These are phyloP conservation scores for Lepeophtheirus salmonis DNA, from an alignment of 1,140 invertebrate species.

Conservation along the genomic window DNA sequence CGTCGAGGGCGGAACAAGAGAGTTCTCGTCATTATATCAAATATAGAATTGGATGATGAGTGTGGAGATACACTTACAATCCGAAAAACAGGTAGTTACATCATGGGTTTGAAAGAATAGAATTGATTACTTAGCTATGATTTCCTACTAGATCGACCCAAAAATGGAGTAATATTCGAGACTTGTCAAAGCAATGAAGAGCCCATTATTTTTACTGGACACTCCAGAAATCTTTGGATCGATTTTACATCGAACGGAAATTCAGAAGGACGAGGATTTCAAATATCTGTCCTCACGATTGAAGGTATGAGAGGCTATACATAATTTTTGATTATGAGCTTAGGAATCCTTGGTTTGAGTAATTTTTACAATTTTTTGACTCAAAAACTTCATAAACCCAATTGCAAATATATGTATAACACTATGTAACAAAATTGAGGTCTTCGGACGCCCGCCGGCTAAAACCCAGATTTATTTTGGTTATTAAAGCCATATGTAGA, in stretches of 20 bases:
- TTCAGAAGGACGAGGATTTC: slow-evolving; percentile 3
- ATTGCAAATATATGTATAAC: no score
- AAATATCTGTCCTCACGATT: slow-evolving; percentile 12
- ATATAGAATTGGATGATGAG: slow-evolving; percentile 6
- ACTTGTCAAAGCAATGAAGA: slow-evolving; percentile 8
- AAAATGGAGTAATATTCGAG: slow-evolving; percentile 11
- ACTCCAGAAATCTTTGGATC: slow-evolving; percentile 10
- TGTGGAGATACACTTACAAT: slow-evolving; percentile 7
- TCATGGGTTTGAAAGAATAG: no score
- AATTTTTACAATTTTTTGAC: no score
- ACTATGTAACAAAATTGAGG: no score
- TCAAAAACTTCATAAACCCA: no score
- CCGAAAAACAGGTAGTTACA: slow-evolving; percentile 14
- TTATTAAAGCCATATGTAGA: no score
- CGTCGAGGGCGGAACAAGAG: slow-evolving; percentile 2
- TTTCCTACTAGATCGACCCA: slow-evolving; percentile 1
- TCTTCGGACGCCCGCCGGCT: no score
- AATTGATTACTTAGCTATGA: not conserved
- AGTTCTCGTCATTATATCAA: slow-evolving; percentile 16
- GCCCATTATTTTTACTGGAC: slow-evolving; percentile 11
- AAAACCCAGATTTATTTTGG: no score
- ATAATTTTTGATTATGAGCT: no score
- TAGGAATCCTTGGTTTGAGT: no score
- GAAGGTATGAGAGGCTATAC: no score
- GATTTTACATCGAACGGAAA: slow-evolving; percentile 5